A percentile compares a stretch with the other conserved stretches of the same genome.
phyloP scores from a whole-genome alignment of 2,797 vertebrate species.

The Mormyrus hasselquistii region DNA sequence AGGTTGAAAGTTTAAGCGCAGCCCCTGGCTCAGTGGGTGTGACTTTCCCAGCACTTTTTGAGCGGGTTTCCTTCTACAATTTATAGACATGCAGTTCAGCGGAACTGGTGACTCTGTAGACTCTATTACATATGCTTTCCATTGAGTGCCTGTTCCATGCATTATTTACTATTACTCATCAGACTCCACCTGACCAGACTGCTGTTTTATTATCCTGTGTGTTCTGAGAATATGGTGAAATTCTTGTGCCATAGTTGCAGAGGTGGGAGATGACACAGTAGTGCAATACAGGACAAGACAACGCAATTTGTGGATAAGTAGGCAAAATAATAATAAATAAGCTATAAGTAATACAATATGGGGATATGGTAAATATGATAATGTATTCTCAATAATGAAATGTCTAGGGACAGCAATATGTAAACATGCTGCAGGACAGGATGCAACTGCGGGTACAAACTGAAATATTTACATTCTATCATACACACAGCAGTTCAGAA shows the following conservation, averaged over 20 bases:
- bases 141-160: neutral
- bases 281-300: neutral
- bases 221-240: neutral
- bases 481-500: neutral
- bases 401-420: neutral
- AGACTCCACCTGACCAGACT: neutral
- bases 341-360: neutral
- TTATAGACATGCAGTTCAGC: neutral
- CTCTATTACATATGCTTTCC: neutral
- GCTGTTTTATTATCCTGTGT: neutral
- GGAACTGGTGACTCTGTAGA: neutral
- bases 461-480: neutral
- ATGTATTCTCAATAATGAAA: neutral
- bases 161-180: neutral
- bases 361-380: neutral
- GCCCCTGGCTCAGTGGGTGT: neutral
- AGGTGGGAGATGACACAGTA: neutral
- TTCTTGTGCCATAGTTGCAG: neutral
- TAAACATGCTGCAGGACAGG: neutral
- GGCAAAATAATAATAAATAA: neutral
- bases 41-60: neutral
- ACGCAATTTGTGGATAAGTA: neutral
- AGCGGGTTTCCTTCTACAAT: neutral
- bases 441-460: neutral
- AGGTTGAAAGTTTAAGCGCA: neutral